Percentiles rank a stretch among this genome's conserved stretches.
These are phyloP conservation scores for Heliothis peltigera DNA, from an alignment of 2,888 invertebrate genomes.

Conservation along the genomic window DNA sequence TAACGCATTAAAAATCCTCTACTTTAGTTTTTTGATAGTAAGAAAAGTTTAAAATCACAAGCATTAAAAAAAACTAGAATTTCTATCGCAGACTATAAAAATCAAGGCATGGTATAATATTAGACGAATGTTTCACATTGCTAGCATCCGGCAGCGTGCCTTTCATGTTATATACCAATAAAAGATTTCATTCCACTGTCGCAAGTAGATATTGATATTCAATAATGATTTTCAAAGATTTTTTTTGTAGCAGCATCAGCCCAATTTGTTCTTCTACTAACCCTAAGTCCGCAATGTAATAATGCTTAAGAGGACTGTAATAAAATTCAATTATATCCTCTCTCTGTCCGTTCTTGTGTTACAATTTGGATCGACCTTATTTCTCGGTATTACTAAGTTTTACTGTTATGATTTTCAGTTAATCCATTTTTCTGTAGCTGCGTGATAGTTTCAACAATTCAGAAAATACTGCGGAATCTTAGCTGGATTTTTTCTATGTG, in stretches of 20 bases:
- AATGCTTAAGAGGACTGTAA: constrained; percentile 70
- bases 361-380: constrained; percentile 62
- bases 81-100: no score
- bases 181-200: constrained; percentile 62
- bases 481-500: not conserved
- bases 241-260: constrained; percentile 70
- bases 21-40: no score
- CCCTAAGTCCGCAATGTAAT: constrained; percentile 71
- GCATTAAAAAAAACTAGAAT: no score
- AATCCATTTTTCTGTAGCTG: constrained; percentile 61
- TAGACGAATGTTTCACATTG: no score
- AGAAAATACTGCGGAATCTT: constrained; percentile 13
- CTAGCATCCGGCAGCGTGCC: constrained; percentile 37
- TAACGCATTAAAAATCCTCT: no score
- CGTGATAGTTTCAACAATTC: constrained; percentile 8
- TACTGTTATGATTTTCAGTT: constrained; percentile 65
- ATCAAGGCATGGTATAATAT: no score
- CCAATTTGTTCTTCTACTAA: constrained; percentile 65
- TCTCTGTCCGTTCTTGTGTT: constrained; percentile 66
- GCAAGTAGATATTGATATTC: constrained; percentile 76
- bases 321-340: constrained; percentile 76
- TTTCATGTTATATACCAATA: constrained; percentile 62
- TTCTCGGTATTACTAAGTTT: constrained; percentile 64
- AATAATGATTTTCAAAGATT: constrained; percentile 66
- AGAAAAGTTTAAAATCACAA: no score